Evolutionary conservation across 2,797 vertebrate species (phyloP).

Genomic region (Acomys russatus): DNA sequence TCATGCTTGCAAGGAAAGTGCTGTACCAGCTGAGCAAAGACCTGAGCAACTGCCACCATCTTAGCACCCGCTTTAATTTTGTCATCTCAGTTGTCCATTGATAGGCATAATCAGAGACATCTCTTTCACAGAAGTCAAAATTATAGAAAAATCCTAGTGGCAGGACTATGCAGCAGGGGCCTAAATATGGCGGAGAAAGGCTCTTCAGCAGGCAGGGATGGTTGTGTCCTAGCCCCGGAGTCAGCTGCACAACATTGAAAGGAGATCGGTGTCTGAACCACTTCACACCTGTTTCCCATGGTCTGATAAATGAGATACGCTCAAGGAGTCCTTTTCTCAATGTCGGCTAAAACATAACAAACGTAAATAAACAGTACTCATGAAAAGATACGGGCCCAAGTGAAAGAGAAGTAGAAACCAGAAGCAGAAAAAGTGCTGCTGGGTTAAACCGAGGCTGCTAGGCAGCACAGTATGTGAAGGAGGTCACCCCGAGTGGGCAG

Average conservation of each 20-base stretch:
- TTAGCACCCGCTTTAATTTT: neutral
- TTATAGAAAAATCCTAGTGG: neutral
- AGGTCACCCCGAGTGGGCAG: rapidly evolving
- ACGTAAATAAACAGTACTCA: neutral
- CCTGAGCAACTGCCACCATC: rapidly evolving
- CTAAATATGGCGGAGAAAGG: neutral
- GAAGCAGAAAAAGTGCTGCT: rapidly evolving
- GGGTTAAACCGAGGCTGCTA: neutral
- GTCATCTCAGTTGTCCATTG: neutral
- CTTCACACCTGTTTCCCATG: neutral
- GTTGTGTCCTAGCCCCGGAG: neutral
- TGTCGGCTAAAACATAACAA: neutral
- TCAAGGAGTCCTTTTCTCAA: neutral
- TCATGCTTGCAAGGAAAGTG: neutral
- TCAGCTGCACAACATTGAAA: neutral
- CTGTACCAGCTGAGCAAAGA: neutral
- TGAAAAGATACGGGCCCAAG: neutral
- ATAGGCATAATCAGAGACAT: rapidly evolving
- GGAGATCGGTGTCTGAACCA: neutral
- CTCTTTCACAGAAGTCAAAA: neutral
- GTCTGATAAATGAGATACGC: neutral
- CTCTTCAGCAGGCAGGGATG: rapidly evolving
- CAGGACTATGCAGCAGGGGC: neutral
- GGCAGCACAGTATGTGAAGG: neutral
- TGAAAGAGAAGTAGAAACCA: neutral